Conservation (phyloP, 1,140 invertebrate genomes). For the Cylas formicarius region DNA sequence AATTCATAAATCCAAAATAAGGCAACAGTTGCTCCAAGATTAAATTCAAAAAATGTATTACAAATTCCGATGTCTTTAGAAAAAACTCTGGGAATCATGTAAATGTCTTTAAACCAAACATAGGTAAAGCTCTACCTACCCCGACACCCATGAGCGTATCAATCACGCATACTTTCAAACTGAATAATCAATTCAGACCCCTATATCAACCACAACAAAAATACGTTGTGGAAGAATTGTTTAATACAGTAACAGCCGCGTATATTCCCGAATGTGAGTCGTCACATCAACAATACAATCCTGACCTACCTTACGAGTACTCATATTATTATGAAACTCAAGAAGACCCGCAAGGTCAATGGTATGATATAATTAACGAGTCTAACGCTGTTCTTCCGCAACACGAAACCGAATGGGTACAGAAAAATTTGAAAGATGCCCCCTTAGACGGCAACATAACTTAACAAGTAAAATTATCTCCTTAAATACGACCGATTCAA, state of each 20-base stretch:
- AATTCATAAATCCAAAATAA: too few relatives aligned
- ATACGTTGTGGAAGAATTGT: constrained; percentile 7
- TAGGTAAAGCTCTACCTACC: not conserved
- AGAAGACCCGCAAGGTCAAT: not conserved
- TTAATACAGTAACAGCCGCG: constrained; percentile 1
- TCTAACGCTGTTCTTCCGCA: too few relatives aligned
- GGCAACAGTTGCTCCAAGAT: too few relatives aligned
- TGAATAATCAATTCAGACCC: not conserved
- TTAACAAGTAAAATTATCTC: constrained; percentile 6
- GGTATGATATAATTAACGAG: not conserved
- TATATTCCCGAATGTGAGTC: not conserved
- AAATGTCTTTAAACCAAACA: constrained; percentile 11
- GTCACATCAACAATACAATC: not conserved
- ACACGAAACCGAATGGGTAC: too few relatives aligned
- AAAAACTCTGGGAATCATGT: not conserved
- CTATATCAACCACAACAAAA: constrained; percentile 1
- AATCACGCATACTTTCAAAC: not conserved
- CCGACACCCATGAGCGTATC: not conserved
- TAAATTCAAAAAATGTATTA: too few relatives aligned
- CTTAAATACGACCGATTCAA: constrained; percentile 4
- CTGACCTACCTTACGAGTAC: not conserved
- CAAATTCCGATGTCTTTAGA: too few relatives aligned
- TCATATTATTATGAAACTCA: not conserved
- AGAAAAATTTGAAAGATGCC: not conserved
- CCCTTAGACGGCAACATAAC: not conserved